These are phyloP conservation scores for Xanthorhoe designata DNA, from an alignment of 2,888 invertebrate genomes.

Conservation along the genomic window DNA sequence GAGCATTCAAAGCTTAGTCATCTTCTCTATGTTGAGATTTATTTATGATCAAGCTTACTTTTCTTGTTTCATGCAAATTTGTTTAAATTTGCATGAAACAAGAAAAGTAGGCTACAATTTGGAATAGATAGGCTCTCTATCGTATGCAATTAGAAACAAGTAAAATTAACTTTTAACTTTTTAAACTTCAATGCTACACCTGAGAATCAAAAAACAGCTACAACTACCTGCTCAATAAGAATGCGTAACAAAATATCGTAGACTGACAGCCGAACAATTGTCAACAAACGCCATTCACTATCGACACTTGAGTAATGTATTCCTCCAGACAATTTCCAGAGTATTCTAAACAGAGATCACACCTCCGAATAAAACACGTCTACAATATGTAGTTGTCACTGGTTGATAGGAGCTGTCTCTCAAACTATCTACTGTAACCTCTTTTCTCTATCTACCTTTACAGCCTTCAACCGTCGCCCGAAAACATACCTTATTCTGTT, in stretches of 20 bases:
- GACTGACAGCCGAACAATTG: conserved; percentile 43
- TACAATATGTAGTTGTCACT: conserved; percentile 83
- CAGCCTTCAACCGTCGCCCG: neutral
- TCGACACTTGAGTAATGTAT: conserved; percentile 60
- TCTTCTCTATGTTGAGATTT: no score
- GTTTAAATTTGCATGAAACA: no score
- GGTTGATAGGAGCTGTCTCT: conserved; percentile 83
- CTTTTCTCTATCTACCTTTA: conserved; percentile 24
- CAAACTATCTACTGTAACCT: conserved; percentile 72
- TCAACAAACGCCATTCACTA: conserved; percentile 51
- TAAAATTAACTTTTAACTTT: no score
- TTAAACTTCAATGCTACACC: no score
- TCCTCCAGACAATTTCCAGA: conserved; percentile 70
- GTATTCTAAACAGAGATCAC: conserved; percentile 72
- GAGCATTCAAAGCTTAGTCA: no score
- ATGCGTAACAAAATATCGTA: conserved; percentile 23
- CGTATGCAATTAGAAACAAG: no score
- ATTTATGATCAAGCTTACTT: no score
- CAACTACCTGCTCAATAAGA: conserved; percentile 24
- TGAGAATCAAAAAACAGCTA: no score
- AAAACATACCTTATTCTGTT: conserved; percentile 30
- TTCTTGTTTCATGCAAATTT: no score
- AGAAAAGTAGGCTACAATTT: no score
- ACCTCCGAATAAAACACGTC: conserved; percentile 77
- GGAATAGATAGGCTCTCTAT: no score